Percentiles rank a stretch among this genome's conserved stretches.
phyloP scores from a whole-genome alignment of 2,797 vertebrate genomes.

The Setipinna tenuifilis region DNA sequence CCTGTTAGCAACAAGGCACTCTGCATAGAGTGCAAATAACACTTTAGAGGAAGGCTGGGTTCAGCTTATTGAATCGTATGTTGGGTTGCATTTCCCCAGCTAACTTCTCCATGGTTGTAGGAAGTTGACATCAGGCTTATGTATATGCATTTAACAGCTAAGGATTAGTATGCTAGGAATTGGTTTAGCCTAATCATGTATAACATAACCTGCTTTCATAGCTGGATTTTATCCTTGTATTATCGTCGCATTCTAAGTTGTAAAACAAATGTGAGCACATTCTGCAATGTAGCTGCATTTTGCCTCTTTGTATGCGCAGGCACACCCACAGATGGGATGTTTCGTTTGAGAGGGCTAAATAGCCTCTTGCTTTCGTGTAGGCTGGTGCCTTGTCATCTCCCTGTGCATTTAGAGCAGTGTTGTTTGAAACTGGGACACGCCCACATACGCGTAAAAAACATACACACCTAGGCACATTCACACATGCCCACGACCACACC shows the following conservation, averaged over 20 bases:
- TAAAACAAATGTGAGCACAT: too few relatives aligned
- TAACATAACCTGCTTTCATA: not conserved
- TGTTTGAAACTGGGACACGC: constrained; percentile 40
- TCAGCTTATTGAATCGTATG: not conserved
- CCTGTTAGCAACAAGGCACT: not conserved
- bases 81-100: not conserved
- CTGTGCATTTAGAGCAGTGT: constrained; percentile 2
- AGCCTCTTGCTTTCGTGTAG: constrained; percentile 19
- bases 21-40: not conserved
- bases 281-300: too few relatives aligned
- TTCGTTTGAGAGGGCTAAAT: not conserved
- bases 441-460: not conserved
- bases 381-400: constrained; percentile 2
- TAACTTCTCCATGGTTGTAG: not conserved
- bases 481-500: not conserved
- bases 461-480: constrained; percentile 12
- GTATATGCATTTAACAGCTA: not conserved
- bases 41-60: not conserved
- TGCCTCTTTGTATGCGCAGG: not conserved
- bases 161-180: not conserved
- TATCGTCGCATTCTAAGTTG: too few relatives aligned
- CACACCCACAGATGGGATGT: not conserved
- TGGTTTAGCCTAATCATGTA: not conserved
- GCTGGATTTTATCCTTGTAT: too few relatives aligned
- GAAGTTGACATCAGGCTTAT: not conserved